These are phyloP conservation scores for Muraenolepis orangiensis DNA, from an alignment of 2,797 vertebrate genomes.

Conservation along the genomic window DNA sequence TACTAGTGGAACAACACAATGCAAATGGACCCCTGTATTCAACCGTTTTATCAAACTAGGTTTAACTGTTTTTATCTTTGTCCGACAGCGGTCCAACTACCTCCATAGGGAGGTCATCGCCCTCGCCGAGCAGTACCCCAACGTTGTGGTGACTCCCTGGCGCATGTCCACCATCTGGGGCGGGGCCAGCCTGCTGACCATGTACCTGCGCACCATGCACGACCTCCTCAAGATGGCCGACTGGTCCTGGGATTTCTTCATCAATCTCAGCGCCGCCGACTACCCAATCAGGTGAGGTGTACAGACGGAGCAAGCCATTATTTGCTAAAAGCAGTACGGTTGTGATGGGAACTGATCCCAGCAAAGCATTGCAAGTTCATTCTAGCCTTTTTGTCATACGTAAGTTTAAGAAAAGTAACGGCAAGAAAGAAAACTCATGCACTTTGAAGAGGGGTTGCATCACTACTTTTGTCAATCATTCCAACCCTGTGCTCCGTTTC, in stretches of 20 bases:
- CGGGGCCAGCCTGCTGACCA: constrained; percentile 90
- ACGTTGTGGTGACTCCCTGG: constrained; percentile 90
- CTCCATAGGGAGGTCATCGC: constrained; percentile 86
- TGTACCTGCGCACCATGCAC: constrained; percentile 92
- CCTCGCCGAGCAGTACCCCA: constrained; percentile 79
- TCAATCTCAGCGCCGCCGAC: constrained; percentile 96
- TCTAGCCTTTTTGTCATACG: no score
- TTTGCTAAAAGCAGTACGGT: background rate
- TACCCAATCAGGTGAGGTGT: constrained; percentile 90
- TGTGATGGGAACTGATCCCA: background rate
- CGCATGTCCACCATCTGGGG: constrained; percentile 98
- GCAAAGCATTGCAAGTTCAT: no score
- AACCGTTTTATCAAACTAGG: background rate
- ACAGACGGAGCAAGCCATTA: background rate
- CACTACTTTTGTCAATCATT: background rate
- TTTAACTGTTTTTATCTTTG: background rate
- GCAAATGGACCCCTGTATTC: background rate
- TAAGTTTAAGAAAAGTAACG: background rate
- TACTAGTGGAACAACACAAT: background rate
- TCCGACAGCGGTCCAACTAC: constrained; percentile 86
- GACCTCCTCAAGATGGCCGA: constrained; percentile 90
- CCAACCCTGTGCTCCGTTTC: background rate
- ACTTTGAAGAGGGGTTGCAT: background rate
- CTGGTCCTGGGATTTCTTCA: constrained; percentile 99
- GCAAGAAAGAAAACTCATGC: background rate